These are phyloP conservation scores for Ciconia stormi DNA, from an alignment of 2,113 vertebrate species.

Conservation along the genomic window DNA sequence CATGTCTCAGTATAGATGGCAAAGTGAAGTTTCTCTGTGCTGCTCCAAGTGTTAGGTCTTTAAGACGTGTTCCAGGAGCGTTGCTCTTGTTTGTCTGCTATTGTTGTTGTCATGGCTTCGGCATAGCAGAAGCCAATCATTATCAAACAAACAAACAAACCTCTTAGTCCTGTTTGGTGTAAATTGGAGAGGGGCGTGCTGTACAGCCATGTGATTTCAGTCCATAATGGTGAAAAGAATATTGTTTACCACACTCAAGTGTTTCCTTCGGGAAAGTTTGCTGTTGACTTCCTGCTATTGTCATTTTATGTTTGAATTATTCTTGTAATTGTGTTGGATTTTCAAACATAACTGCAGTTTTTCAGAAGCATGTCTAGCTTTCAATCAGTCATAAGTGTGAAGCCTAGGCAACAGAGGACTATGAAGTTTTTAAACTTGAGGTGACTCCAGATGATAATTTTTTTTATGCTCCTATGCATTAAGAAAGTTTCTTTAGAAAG, in stretches of 20 bases:
- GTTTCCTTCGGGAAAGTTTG: neutral
- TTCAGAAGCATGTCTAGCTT: neutral
- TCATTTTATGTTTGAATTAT: neutral
- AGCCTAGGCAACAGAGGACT: neutral
- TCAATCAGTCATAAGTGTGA: neutral
- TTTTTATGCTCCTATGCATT: neutral
- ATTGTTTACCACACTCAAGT: neutral
- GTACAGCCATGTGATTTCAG: neutral
- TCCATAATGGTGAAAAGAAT: neutral
- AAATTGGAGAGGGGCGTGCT: neutral
- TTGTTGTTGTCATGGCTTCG: neutral
- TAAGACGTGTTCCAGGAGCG: rapidly evolving
- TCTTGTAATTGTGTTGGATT: neutral
- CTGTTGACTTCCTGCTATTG: neutral
- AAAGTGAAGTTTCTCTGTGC: neutral
- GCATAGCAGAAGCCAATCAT: neutral
- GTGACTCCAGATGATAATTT: neutral
- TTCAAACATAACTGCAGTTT: neutral
- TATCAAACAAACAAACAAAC: neutral
- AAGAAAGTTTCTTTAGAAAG: neutral
- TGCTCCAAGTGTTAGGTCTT: neutral
- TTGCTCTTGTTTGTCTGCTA: neutral
- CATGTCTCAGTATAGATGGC: neutral
- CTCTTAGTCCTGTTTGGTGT: neutral
- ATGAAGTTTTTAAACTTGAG: neutral